Evolutionary conservation across 2,888 invertebrate species (phyloP), one percentile per base, ranked within the genome.

Genomic region (Cantharis nigra): DNA sequence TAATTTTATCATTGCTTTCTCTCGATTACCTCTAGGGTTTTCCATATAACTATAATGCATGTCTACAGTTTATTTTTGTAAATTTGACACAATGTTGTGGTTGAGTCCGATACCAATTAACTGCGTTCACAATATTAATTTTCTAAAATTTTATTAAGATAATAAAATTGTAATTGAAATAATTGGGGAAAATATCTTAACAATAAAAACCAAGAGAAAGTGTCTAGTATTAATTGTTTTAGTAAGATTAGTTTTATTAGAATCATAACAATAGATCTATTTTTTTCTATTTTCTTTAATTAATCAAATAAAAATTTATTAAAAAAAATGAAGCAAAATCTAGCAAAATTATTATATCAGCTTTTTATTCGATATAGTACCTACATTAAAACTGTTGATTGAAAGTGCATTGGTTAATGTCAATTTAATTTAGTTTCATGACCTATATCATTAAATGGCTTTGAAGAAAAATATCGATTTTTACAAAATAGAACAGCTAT

Each of bases 391-490:
- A 23, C 23, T 23, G 7, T 23, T 23, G 5, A 23, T 23, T 23
- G 5, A 23, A n/a, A 49, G 49, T 49, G n/a, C 49, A n/a, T 49
- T 23, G 65, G 20, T 23, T 67, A 67, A 67, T 67, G 65, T 67
- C 65, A 67, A 67, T 67, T 67, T 67, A 20, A 23, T 9, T 23
- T 67, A 23, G 23, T 26, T 20, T 67, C 23, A 28, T 70, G 70
- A 70, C 70, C 70, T 70, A 70, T 26, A 18, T 70, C 28, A 11
- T 18, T 13, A 70, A 70, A 70, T 28, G 28, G 33, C 18, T n/a
- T 62, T 75, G 49, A 67, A 11, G 73, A 74, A 64, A 70, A 63
- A n/a, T 70, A 70, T 70, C 70, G 70, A 70, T 14, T 33, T 18
- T 18, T 65, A 20, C 7, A 18, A 23, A 65, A 65, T 49, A 49